These are phyloP conservation scores for Lasioglossum zephyrum DNA, from an alignment of 2,888 invertebrate genomes.

Conservation along the genomic window DNA sequence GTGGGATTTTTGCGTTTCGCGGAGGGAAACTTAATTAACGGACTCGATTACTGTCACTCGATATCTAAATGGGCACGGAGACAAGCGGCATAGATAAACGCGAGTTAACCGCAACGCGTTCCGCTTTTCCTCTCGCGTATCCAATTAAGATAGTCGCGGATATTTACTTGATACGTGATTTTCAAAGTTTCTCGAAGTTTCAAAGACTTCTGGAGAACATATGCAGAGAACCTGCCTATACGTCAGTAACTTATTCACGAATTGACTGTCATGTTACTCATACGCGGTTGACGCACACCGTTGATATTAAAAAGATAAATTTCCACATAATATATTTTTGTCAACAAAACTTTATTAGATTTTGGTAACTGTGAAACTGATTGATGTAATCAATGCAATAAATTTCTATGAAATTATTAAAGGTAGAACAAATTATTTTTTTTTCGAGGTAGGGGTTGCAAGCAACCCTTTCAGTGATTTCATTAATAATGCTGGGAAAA, in stretches of 20 bases:
- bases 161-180: neutral
- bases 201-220: neutral
- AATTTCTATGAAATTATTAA: no score
- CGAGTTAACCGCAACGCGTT: neutral
- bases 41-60: slow-evolving; percentile 3
- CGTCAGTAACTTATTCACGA: no score
- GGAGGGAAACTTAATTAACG: neutral
- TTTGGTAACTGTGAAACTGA: neutral
- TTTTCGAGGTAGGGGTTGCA: no score
- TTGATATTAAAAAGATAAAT: no score
- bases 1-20: neutral
- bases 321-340: no score
- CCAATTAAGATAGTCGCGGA: slow-evolving; percentile 3
- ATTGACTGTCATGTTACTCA: neutral
- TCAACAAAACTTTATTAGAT: neutral
- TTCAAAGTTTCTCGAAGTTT: neutral
- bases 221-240: no score
- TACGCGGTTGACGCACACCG: neutral
- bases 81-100: neutral
- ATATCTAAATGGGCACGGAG: slow-evolving; percentile 14
- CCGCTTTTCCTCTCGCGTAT: neutral
- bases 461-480: no score
- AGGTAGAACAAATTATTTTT: no score
- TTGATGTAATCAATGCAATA: no score
- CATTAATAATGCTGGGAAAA: no score